These are phyloP conservation scores for Neodontobutis hainanensis DNA, from an alignment of 2,113 vertebrate species.

Conservation along the genomic window DNA sequence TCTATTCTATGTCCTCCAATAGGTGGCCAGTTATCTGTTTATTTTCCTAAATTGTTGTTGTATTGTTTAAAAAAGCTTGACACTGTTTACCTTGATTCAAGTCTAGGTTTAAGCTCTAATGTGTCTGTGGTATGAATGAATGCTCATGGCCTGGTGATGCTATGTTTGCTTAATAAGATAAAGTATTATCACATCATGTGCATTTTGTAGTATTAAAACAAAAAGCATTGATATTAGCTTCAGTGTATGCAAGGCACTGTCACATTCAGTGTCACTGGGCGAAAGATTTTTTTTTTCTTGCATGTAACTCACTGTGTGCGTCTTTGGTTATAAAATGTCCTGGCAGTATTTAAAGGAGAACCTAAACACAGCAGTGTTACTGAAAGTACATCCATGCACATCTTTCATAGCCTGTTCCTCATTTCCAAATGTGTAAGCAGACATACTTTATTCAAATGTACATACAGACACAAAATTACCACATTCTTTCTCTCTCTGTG, in stretches of 20 bases:
- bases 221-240: conserved; percentile 35
- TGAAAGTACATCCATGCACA: conserved; percentile 37
- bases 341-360: conserved; percentile 51
- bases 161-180: conserved; percentile 48
- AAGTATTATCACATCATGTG: conserved; percentile 53
- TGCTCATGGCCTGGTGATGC: conserved; percentile 61
- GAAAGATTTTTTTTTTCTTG: conserved; percentile 45
- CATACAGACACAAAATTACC: conserved; percentile 36
- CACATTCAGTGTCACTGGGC: conserved; percentile 31
- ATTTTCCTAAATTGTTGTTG: conserved; percentile 67
- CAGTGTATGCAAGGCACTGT: conserved; percentile 51
- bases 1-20: conserved; percentile 67
- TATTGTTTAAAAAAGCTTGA: conserved; percentile 56
- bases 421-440: conserved; percentile 16
- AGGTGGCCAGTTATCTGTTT: conserved; percentile 62
- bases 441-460: conserved; percentile 22
- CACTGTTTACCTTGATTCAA: conserved; percentile 58
- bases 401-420: conserved; percentile 37
- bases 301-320: conserved; percentile 42
- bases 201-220: conserved; percentile 51
- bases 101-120: conserved; percentile 58
- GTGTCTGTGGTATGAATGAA: conserved; percentile 66
- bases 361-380: conserved; percentile 47
- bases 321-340: conserved; percentile 43
- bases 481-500: conserved; percentile 68